Conservation (phyloP, 2,113 vertebrate genomes). For the Circaetus cinerascens region DNA sequence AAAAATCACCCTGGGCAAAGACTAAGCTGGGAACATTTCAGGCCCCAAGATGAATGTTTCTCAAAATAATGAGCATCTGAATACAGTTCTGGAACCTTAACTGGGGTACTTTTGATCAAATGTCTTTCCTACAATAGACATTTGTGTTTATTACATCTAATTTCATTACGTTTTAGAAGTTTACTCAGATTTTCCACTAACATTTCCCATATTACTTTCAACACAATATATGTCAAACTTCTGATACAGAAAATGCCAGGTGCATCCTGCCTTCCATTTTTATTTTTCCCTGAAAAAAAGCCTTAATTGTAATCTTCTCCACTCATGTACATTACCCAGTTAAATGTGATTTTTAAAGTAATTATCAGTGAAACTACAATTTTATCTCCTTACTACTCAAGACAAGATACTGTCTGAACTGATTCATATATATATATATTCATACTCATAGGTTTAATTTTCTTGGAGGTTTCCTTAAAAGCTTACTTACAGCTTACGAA, state of each 20-base stretch:
- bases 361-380: not conserved
- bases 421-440: not conserved
- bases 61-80: constrained; percentile 27
- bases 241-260: not conserved
- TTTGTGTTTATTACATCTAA: not conserved
- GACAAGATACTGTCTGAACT: not conserved
- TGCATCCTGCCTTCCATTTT: not conserved
- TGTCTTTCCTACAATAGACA: not conserved
- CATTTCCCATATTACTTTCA: not conserved
- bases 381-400: not conserved
- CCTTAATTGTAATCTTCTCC: not conserved
- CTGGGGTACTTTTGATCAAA: not conserved
- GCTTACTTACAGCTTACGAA: not conserved
- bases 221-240: not conserved
- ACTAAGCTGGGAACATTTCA: constrained; percentile 1
- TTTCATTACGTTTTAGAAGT: not conserved
- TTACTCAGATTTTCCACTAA: not conserved
- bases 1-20: constrained; percentile 15
- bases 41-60: not conserved
- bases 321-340: not conserved
- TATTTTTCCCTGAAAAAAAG: not conserved
- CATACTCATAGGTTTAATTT: not conserved
- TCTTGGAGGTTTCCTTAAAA: not conserved
- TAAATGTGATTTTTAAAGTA: not conserved
- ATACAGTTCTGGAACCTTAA: constrained; percentile 8